phyloP scores from a whole-genome alignment of 2,888 invertebrate genomes.

The Bombylius discolor region DNA sequence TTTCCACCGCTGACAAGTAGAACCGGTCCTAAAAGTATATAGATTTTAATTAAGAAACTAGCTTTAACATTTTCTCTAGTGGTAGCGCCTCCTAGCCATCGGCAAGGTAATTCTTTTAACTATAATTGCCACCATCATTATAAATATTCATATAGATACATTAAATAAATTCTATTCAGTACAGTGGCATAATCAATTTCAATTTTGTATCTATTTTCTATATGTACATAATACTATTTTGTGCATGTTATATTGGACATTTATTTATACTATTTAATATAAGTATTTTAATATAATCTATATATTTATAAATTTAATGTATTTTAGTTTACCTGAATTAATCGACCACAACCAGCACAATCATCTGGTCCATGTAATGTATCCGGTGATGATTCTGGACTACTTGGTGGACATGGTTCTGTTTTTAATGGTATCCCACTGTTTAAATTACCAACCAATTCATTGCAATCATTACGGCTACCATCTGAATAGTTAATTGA shows the following conservation, averaged over 20 bases:
- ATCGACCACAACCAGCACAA: constrained; percentile 80
- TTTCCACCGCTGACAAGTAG: constrained; percentile 82
- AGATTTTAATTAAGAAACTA: neutral
- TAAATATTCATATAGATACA: no score
- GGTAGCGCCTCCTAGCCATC: no score
- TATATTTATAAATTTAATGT: no score
- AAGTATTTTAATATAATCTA: no score
- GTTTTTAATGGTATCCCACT: constrained; percentile 33
- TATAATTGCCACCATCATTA: no score
- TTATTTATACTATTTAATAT: neutral
- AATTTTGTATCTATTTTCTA: no score
- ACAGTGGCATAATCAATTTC: no score
- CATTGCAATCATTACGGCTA: constrained; percentile 30
- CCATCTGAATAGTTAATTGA: constrained; percentile 31
- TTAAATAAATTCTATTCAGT: no score
- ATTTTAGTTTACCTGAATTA: constrained; percentile 45
- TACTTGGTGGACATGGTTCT: constrained; percentile 35
- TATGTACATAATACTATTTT: no score
- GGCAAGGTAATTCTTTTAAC: no score
- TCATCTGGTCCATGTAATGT: constrained; percentile 30
- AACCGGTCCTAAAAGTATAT: constrained; percentile 52
- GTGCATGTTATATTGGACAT: no score
- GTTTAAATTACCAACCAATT: constrained; percentile 30
- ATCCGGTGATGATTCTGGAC: constrained; percentile 35
- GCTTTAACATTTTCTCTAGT: neutral